Evolutionary conservation across 2,888 invertebrate genomes (phyloP), one percentile per base, ranked within the genome.

Genomic region (Eupithecia subumbrata): DNA sequence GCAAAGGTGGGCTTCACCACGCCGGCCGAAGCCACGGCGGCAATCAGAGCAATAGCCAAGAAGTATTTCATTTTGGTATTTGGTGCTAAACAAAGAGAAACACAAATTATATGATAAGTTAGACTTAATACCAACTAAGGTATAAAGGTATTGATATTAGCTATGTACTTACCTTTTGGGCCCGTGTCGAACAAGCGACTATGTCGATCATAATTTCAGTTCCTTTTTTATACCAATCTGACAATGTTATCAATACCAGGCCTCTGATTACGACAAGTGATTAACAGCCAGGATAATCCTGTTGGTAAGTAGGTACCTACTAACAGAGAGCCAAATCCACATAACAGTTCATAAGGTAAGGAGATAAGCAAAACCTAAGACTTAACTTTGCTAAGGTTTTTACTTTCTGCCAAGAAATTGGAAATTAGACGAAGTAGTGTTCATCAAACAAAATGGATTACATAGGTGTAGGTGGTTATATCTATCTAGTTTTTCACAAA

Each of bases 51-150:
- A 82, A 92, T 82, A 70, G 88, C 88, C 52, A 90, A 67, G 82
- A 92, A 83, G 88, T 84, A 90, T 88, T 92, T 91, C 92, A 92
- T 92, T 81, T 76, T 82, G 82, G 70, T 81, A 82, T 86, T 89
- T 43, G 84, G 72, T 68, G 68, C 68, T 68, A 22, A 22, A 68
- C 22, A 22, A 30, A 14, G 22, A 68, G 14, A 22, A 37, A 40
- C 12, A 68, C 8, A 68, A 45, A 68, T 68, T 45, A 60, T 60
- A 56, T 52, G n/a, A 48, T 48, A 48, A 8, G n/a, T 48, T 3
- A 56, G 22, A 56, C n/a, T 56, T n/a, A 22, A 56, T 18, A 56
- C 5, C 3, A 22, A 9, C 22, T 52, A 63, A 1, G 30, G 63
- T 63, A 30, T 30, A 63, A 16, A 5, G n/a, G 30, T 63, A 30